Conservation (phyloP, 2,888 invertebrate species). For the Tetranychus piercei region DNA sequence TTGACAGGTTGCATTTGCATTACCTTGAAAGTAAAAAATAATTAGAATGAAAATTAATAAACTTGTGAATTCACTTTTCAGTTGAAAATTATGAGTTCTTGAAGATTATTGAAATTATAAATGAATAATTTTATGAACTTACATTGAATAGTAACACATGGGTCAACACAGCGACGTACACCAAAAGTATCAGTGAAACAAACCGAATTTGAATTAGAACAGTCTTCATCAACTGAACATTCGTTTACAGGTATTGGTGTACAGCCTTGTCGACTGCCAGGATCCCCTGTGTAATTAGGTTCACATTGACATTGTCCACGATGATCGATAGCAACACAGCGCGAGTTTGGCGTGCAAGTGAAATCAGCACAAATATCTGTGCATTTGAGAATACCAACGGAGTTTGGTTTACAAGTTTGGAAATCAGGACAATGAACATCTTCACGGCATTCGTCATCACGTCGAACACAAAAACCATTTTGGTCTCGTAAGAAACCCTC, state of each 20-base stretch:
- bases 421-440: constrained; percentile 24
- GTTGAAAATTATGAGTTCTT: too few species aligned
- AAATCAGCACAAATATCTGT: constrained; percentile 53
- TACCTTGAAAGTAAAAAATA: too few species aligned
- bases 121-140: constrained; percentile 30
- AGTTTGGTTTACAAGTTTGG: neutral
- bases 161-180: constrained; percentile 24
- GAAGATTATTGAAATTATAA: too few species aligned
- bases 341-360: constrained; percentile 64
- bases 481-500: constrained; percentile 29
- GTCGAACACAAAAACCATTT: constrained; percentile 23
- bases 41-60: too few species aligned
- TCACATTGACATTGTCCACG: constrained; percentile 63
- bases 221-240: neutral
- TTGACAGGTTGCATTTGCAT: constrained; percentile 49
- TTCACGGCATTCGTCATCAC: constrained; percentile 38
- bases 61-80: too few species aligned
- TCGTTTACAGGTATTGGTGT: constrained; percentile 33
- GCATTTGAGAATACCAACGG: constrained; percentile 57
- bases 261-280: constrained; percentile 29
- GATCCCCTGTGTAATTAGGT: constrained; percentile 57
- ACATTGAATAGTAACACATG: constrained; percentile 37
- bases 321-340: constrained; percentile 63
- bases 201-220: constrained; percentile 14
- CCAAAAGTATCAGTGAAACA: constrained; percentile 23